Base-by-base conservation (phyloP, 2,888 invertebrate genomes). In the Athrips mouffetella region DNA sequence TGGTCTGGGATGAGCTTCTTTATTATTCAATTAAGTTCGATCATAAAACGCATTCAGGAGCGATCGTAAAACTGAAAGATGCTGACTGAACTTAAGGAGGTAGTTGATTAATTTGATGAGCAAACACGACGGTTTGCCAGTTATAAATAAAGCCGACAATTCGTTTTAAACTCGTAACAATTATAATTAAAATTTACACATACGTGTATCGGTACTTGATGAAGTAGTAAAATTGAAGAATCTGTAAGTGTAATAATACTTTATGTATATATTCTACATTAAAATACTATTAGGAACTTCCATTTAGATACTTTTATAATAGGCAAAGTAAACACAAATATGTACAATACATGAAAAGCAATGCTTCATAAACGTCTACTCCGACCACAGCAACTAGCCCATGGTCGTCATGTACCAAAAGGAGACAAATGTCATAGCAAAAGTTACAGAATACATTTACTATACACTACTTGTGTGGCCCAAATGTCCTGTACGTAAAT, bases 401-500 rank as follows among this genome's bases (percentile, higher is more conserved):
- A 58, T 53, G 57, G 59, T 58, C 56, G 53, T 45, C 54, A 11
- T 45, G 54, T 48, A 39, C 45, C 59, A 48, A 39, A 60, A 66
- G 63, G 62, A 57, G 67, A 60, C 55, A 57, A 63, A 63, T 55
- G 58, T 51, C 40, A 50, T 50, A 54, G 57, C 58, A 58, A 63
- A 66, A 47, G 45, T 59, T 21, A 37, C 37, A 46, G 53, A 52
- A 55, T 52, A 54, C 47, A 59, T 55, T 52, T 56, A 51, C 46
- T 39, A 50, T 42, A 52, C 46, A 37, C 30, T 46, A 47, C 47
- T 23, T 40, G 70, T 70, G 70, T 67, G 70, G 70, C 73, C 72
- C 58, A 54, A 66, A 69, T 69, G 54, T 55, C 50, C 60, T 49
- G 15, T 45, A 61, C 67, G 48, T 65, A 68, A 63, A 73, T 53